Conservation (phyloP, 2,888 invertebrate genomes). For the Cryptophagus acutangulus region DNA sequence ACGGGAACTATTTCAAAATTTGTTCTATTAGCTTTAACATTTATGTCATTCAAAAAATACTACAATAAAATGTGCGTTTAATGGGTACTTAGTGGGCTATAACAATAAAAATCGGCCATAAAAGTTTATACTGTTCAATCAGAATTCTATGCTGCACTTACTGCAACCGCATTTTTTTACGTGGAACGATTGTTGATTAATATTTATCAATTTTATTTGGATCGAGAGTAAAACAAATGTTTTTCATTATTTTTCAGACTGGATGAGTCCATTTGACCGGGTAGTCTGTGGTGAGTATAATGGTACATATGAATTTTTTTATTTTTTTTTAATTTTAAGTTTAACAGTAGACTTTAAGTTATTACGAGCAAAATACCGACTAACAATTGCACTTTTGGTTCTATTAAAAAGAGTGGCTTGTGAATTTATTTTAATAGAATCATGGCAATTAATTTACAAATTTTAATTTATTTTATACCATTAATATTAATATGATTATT, state of each 20-base stretch:
- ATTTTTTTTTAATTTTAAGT: slow-evolving; percentile 51
- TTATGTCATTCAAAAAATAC: slow-evolving; percentile 35
- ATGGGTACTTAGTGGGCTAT: slow-evolving; percentile 44
- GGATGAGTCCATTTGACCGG: slow-evolving; percentile 93
- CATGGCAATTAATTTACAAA: no score
- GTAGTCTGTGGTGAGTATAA: slow-evolving; percentile 92
- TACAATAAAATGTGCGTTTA: slow-evolving; percentile 43
- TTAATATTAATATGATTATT: no score
- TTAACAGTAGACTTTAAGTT: slow-evolving; percentile 19
- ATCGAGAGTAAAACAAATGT: no score
- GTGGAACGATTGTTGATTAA: no score
- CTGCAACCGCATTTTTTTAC: slow-evolving; percentile 6
- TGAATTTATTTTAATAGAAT: no score
- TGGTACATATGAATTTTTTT: slow-evolving; percentile 66
- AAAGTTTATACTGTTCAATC: slow-evolving; percentile 30
- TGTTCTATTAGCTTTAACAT: slow-evolving; percentile 19
- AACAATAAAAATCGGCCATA: slow-evolving; percentile 45
- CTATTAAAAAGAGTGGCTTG: no score
- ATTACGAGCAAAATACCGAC: no score
- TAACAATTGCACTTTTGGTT: no score
- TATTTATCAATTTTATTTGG: no score
- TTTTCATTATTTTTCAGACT: slow-evolving; percentile 89
- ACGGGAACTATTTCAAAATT: slow-evolving; percentile 11
- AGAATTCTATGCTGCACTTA: slow-evolving; percentile 13
- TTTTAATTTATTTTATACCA: no score